Percentiles rank a stretch among this genome's conserved stretches.
Conservation (phyloP, 2,797 vertebrate species). For the Molothrus ater region DNA sequence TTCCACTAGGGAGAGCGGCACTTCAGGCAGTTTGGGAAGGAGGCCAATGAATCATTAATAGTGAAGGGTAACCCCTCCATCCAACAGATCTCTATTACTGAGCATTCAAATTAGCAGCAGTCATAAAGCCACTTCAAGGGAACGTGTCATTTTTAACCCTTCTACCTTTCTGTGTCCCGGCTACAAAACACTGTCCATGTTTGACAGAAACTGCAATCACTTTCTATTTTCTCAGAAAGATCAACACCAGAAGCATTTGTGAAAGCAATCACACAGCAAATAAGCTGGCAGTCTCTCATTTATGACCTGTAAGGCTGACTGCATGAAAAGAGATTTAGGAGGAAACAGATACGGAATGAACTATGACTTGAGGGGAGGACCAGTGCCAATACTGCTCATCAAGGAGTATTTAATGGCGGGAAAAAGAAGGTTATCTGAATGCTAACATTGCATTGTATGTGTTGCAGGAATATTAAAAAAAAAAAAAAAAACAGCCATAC, state of each 20-base stretch:
- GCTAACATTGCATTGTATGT: background rate
- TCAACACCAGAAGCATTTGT: conserved; percentile 25
- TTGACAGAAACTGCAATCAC: background rate
- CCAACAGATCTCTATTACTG: conserved; percentile 48
- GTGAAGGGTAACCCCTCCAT: conserved; percentile 61
- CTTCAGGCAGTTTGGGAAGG: conserved; percentile 72
- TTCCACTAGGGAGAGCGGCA: conserved; percentile 69
- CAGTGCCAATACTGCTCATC: conserved; percentile 14
- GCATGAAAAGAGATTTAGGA: conserved; percentile 20
- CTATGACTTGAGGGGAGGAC: background rate
- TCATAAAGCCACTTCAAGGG: conserved; percentile 14
- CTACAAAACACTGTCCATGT: background rate
- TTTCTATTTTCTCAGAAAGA: background rate
- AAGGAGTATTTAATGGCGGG: background rate
- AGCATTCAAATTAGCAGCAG: conserved; percentile 48
- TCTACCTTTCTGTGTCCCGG: background rate
- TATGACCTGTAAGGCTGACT: background rate
- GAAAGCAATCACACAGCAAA: conserved; percentile 24
- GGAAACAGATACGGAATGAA: conserved; percentile 65
- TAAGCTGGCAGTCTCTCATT: background rate
- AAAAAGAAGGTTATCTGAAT: conserved; percentile 9
- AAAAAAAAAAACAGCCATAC: background rate
- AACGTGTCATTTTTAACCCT: background rate
- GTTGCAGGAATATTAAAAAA: background rate
- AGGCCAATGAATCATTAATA: conserved; percentile 71